A percentile compares a stretch with the other conserved stretches of the same genome.
Evolutionary conservation across 2,113 vertebrate genomes (phyloP).

Genomic region (Craseonycteris thonglongyai): DNA sequence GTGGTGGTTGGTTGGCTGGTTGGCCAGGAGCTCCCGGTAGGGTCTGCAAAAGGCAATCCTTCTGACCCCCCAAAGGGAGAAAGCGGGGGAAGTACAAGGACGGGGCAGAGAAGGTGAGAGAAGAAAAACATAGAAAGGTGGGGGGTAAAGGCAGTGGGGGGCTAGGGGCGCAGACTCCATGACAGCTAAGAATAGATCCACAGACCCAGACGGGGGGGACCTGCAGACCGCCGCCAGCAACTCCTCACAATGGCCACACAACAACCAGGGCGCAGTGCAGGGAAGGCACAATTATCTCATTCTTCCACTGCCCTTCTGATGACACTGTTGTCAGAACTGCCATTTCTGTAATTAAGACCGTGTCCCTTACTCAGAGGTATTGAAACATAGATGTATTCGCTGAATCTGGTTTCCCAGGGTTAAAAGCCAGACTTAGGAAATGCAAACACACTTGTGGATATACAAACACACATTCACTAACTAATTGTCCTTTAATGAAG

Average conservation of each 20-base stretch:
- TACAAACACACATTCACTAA: constrained; percentile 58
- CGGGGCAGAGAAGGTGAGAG: not conserved
- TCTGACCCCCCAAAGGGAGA: not conserved
- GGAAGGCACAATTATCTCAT: constrained; percentile 44
- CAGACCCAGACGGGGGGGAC: not conserved
- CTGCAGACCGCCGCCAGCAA: not conserved
- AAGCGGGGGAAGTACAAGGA: not conserved
- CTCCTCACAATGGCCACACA: not conserved
- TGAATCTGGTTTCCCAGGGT: constrained; percentile 64
- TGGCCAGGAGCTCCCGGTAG: not conserved
- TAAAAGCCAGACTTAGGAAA: constrained; percentile 65
- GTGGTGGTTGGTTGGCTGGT: not conserved
- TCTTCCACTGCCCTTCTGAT: constrained; percentile 34
- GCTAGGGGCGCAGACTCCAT: not conserved
- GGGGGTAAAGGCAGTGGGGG: not conserved
- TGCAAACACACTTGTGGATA: constrained; percentile 64
- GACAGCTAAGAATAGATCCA: not conserved
- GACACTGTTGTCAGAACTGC: not conserved
- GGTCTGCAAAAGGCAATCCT: not conserved
- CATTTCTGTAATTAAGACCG: constrained; percentile 57
- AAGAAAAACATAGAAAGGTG: not conserved
- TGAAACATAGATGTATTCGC: constrained; percentile 63
- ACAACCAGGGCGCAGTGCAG: not conserved
- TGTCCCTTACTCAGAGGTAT: constrained; percentile 62
- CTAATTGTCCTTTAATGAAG: constrained; percentile 64